Evolutionary conservation across 2,113 vertebrate genomes (phyloP).

Genomic region (Gobiocypris rarus): DNA sequence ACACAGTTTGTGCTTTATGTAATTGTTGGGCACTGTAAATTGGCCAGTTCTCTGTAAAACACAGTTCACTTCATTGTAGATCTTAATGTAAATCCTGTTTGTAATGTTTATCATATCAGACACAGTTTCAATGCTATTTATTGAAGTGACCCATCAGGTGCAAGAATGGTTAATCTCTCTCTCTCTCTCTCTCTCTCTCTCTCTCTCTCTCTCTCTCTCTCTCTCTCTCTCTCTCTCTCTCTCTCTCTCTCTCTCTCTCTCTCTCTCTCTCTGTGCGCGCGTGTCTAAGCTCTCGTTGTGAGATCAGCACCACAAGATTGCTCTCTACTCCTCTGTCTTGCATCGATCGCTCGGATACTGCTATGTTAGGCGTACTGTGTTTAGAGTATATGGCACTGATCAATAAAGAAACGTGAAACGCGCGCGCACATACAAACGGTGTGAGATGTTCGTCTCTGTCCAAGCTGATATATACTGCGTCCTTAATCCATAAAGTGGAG

Average conservation of each 20-base stretch:
- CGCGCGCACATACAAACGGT: not conserved
- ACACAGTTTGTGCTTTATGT: not conserved
- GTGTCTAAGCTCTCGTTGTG: too few relatives aligned
- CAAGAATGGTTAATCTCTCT: not conserved
- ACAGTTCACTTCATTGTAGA: not conserved
- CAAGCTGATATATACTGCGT: not conserved
- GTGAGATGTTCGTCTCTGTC: not conserved
- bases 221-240: too few relatives aligned
- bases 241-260: too few relatives aligned
- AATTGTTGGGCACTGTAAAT: not conserved
- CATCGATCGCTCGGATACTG: slow-evolving; percentile 18
- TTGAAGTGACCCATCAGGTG: not conserved
- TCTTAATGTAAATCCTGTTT: not conserved
- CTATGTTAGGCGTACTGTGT: not conserved
- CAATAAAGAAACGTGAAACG: slow-evolving; percentile 1
- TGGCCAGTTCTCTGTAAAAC: not conserved
- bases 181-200: too few relatives aligned
- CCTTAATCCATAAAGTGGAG: not conserved
- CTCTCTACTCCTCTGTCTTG: not conserved
- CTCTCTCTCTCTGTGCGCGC: not conserved
- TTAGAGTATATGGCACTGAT: slow-evolving; percentile 4
- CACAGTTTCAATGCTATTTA: not conserved
- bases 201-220: too few relatives aligned
- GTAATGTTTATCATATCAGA: not conserved
- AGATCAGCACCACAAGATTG: not conserved